Percentiles rank a stretch among this genome's conserved stretches.
phyloP scores from a whole-genome alignment of 1,140 invertebrate species.

The Limonius californicus region DNA sequence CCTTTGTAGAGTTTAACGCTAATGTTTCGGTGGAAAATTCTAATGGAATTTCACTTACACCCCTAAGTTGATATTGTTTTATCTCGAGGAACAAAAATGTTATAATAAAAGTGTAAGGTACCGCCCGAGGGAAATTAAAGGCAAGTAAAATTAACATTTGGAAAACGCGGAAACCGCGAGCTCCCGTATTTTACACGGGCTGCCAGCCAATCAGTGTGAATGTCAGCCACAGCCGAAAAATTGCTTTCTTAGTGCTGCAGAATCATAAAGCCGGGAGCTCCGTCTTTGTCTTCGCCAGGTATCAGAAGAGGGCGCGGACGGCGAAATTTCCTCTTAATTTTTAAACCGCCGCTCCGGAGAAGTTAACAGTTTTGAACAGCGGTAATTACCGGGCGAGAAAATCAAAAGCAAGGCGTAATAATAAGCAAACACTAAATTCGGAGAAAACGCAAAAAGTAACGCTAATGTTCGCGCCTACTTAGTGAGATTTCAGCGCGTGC shows the following conservation, averaged over 20 bases:
- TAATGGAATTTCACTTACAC: conserved; percentile 1
- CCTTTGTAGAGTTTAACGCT: no score
- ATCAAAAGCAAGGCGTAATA: no score
- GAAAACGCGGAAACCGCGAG: conserved; percentile 17
- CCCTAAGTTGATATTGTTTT: conserved; percentile 12
- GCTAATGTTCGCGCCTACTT: conserved; percentile 2
- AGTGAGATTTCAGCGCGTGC: conserved; percentile 3
- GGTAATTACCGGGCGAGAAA: no score
- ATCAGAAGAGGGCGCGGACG: no score
- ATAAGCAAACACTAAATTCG: neutral
- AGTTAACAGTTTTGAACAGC: no score
- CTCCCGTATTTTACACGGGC: conserved; percentile 5
- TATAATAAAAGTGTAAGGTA: conserved; percentile 25
- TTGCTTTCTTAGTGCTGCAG: neutral
- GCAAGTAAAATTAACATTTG: conserved; percentile 31
- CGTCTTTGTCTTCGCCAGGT: neutral
- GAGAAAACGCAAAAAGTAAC: neutral
- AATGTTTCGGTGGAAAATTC: no score
- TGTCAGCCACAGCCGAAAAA: conserved; percentile 1
- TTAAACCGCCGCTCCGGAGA: no score
- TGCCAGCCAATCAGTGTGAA: conserved; percentile 7
- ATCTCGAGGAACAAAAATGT: conserved; percentile 10
- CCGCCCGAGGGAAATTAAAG: conserved; percentile 29
- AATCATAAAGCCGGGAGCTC: neutral
- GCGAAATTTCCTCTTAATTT: no score